Base-by-base conservation (phyloP, 2,888 invertebrate genomes). In the Cacoxenus indagator region DNA sequence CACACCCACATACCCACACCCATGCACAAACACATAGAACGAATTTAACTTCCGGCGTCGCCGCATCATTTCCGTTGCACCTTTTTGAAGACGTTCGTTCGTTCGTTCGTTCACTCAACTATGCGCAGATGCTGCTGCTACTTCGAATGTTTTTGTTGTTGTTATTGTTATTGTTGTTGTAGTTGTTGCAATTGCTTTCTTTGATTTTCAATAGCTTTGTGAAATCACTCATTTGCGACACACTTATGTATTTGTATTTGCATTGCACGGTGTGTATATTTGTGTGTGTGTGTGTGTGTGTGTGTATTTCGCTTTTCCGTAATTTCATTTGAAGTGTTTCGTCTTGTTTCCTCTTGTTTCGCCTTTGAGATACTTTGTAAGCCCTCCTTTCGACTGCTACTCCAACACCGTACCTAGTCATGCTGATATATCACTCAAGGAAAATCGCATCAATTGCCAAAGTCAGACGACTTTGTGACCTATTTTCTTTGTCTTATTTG, bases 41-140 rank as follows among this genome's bases (percentile, higher is more conserved):
- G 81, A 78, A 81, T 82, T 82, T 82, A 79, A 83, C 74, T 73
- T 66, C 75, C 76, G 72, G 76, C 76, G 80, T 78, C 45, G 61
- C 45, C 61, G 43, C 80, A 83, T 80, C 80, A 80, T 80, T 80
- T 80, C 80, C 80, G 80, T 72, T 83, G 79, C 74, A 75, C 74
- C 78, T 78, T 80, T 62, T n/a, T 22, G n/a, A n/a, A n/a, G n/a
- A n/a, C n/a, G n/a, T n/a, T n/a, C n/a, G n/a, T n/a, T n/a, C n/a
- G n/a, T n/a, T n/a, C n/a, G 51, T 19, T 51, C 4, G 6, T 5
- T 1, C 2, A n/a, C 6, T n/a, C 48, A 19, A 22, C 9, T 8
- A 48, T 48, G 48, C 3, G 59, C 59, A 37, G 62, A 22, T 62
- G 62, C 14, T 4, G 22, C 37, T 62, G 62, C n/a, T n/a, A n/a